These are phyloP conservation scores for Jaculus jaculus DNA, from an alignment of 2,113 vertebrate species.

Conservation along the genomic window DNA sequence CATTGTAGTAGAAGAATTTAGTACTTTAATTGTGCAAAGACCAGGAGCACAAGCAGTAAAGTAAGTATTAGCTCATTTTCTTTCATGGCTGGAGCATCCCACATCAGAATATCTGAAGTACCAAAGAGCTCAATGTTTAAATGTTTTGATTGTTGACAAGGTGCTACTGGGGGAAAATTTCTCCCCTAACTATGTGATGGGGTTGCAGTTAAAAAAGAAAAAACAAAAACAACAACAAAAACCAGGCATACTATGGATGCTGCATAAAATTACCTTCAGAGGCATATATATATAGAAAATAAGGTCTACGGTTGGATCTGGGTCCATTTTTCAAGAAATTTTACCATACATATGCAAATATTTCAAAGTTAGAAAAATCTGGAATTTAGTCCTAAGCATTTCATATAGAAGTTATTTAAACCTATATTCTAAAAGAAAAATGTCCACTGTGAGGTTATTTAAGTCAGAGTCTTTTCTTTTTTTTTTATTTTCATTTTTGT, in stretches of 20 bases:
- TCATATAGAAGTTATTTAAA: background rate
- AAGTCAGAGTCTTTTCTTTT: background rate
- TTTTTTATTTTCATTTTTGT: background rate
- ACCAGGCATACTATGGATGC: background rate
- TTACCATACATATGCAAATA: background rate
- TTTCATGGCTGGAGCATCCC: background rate
- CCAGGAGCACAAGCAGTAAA: slow-evolving; percentile 96
- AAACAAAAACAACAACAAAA: background rate
- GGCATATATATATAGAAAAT: background rate
- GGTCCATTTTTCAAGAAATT: background rate
- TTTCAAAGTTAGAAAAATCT: background rate
- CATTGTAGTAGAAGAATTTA: slow-evolving; percentile 91
- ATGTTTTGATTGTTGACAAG: background rate
- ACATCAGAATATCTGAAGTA: background rate
- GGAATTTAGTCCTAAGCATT: background rate
- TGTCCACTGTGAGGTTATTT: background rate
- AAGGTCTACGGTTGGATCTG: background rate
- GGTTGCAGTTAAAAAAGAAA: background rate
- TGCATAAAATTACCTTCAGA: background rate
- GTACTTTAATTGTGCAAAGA: slow-evolving; percentile 91
- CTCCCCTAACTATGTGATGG: background rate
- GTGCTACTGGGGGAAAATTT: background rate
- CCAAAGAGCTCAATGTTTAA: background rate
- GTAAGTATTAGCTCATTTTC: slow-evolving; percentile 80
- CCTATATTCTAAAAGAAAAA: background rate